phyloP scores from a whole-genome alignment of 2,888 invertebrate species.

The Lasioglossum pauxillum region DNA sequence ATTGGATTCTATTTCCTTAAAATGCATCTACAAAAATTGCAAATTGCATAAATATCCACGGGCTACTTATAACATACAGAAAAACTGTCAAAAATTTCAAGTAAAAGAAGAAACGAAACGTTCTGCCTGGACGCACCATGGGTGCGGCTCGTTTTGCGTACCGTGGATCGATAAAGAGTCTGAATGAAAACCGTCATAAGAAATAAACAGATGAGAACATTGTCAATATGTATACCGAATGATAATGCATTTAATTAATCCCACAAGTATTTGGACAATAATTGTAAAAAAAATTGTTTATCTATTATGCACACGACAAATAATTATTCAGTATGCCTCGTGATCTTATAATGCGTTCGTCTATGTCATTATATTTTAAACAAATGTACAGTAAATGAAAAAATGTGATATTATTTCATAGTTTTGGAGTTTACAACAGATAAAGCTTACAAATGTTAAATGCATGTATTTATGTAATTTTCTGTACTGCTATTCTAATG shows the following conservation, averaged over 20 bases:
- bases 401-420: not conserved
- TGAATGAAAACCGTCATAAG: constrained; percentile 45
- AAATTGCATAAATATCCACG: too few species aligned
- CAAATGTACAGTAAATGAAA: not conserved
- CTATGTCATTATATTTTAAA: not conserved
- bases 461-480: too few species aligned
- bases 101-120: constrained; percentile 36
- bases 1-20: too few species aligned
- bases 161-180: constrained; percentile 59
- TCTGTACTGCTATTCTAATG: too few species aligned
- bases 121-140: constrained; percentile 50
- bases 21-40: too few species aligned
- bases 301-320: too few species aligned
- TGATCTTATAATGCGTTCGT: too few species aligned
- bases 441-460: too few species aligned
- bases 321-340: too few species aligned
- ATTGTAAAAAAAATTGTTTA: not conserved
- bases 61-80: not conserved
- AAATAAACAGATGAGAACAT: constrained; percentile 18
- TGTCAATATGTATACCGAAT: not conserved
- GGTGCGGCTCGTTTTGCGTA: constrained; percentile 57
- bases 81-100: constrained; percentile 42
- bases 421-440: too few species aligned
- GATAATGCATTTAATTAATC: too few species aligned
- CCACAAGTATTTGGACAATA: not conserved